Evolutionary conservation across 2,888 invertebrate genomes (phyloP).

Genomic region (Agrilus cyanescens): DNA sequence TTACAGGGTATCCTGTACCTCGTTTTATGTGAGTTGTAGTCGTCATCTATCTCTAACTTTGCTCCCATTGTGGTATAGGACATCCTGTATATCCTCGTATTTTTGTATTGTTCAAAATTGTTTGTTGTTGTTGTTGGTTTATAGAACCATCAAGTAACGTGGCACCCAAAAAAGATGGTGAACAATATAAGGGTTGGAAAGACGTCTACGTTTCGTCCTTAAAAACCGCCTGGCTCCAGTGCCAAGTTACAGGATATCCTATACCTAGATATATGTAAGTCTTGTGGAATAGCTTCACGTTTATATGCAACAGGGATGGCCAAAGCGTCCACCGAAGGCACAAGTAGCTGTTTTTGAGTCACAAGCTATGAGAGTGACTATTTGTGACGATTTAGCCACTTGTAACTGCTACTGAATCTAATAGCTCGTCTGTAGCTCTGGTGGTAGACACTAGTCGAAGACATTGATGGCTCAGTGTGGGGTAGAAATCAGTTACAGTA

Average conservation of each 20-base stretch:
- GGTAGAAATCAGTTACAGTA: too few relatives aligned
- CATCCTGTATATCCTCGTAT: not conserved
- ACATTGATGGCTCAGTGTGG: too few relatives aligned
- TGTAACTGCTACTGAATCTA: too few relatives aligned
- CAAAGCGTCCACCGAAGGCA: too few relatives aligned
- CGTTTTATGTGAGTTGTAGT: constrained; percentile 36
- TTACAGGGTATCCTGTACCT: constrained; percentile 43
- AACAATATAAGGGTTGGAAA: constrained; percentile 44
- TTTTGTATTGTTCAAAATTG: not conserved
- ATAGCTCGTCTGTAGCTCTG: too few relatives aligned
- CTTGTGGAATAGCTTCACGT: constrained; percentile 32
- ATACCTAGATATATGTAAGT: constrained; percentile 60
- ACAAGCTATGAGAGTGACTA: too few relatives aligned
- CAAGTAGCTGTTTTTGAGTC: too few relatives aligned
- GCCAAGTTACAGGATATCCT: constrained; percentile 58
- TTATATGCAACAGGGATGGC: too few relatives aligned
- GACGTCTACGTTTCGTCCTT: constrained; percentile 42
- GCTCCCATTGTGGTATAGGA: constrained; percentile 1
- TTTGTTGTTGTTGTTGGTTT: constrained; percentile 16
- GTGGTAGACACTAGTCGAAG: too few relatives aligned
- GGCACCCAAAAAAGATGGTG: constrained; percentile 46
- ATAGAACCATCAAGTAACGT: constrained; percentile 52
- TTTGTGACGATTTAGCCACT: too few relatives aligned
- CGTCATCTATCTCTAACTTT: not conserved
- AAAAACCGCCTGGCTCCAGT: constrained; percentile 49